Evolutionary conservation across 1,140 invertebrate species (phyloP), one percentile per base, ranked within the genome.

Genomic region (Ceratosolen solmsi): DNA sequence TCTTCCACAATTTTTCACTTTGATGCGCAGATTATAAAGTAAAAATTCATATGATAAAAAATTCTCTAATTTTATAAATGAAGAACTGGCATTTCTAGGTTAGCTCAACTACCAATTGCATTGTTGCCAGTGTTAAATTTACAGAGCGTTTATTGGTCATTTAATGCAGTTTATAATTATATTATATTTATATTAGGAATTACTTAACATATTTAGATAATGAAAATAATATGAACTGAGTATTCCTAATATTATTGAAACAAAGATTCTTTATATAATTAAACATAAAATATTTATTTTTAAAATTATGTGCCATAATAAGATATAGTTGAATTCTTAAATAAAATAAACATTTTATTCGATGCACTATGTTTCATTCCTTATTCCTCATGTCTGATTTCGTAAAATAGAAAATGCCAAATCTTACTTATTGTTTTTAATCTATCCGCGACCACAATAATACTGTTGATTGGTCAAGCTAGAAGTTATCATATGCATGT

Each of bases 391-490:
- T n/a, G n/a, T 70, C 65, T 13, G n/a, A n/a, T n/a, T n/a, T n/a
- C n/a, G n/a, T n/a, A n/a, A n/a, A n/a, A n/a, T n/a, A n/a, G 22
- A 70, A 15, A 70, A 70, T 41, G 22, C 65, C 20, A 41, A 41
- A 70, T 33, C 17, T 33, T 4, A 20, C 9, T 2, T 20, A 13
- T 54, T 2, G 15, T 63, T 63, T 63, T 33, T 33, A 33, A 60
- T n/a, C 56, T 60, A 11, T 8, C 0, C 25, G n/a, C 56, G 25
- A 63, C 30, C 33, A 17, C 15, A 8, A 25, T 3, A 63, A 63
- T 63, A 20, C 27, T 27, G 60, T 33, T 63, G 60, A 72, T 72
- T 72, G 70, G 70, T 49, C 46, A n/a, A n/a, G n/a, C 51, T 41
- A 72, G 46, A 30, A 41, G n/a, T n/a, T 9, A 46, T 7, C 41